Evolutionary conservation across 2,888 invertebrate genomes (phyloP).

Genomic region (Pelosia muscerda): DNA sequence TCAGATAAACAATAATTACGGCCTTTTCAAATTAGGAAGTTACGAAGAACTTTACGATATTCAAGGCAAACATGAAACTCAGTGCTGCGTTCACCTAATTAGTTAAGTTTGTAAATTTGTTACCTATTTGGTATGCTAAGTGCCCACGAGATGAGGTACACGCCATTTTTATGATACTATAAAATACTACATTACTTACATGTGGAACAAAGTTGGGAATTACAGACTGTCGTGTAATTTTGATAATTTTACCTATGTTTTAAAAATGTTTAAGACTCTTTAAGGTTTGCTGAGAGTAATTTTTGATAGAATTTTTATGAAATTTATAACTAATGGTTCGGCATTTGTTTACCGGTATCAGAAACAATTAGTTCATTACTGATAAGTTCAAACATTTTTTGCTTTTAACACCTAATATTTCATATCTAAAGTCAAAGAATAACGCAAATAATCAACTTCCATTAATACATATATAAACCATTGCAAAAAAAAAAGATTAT

Average conservation of each 20-base stretch:
- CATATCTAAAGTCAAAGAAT: too few relatives aligned
- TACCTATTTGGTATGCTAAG: slow-evolving; percentile 84
- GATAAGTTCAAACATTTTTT: too few relatives aligned
- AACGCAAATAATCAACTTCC: not conserved
- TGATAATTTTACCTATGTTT: not conserved
- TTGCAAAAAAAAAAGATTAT: not conserved
- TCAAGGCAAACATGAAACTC: slow-evolving; percentile 78
- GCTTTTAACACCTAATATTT: too few relatives aligned
- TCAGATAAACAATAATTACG: slow-evolving; percentile 74
- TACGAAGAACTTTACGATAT: slow-evolving; percentile 70
- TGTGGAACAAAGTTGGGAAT: slow-evolving; percentile 2
- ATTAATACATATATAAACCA: not conserved
- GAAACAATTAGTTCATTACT: too few relatives aligned
- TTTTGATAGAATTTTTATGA: not conserved
- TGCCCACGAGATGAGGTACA: slow-evolving; percentile 63
- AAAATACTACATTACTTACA: slow-evolving; percentile 52
- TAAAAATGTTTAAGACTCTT: too few relatives aligned
- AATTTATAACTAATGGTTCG: too few relatives aligned
- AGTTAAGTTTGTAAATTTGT: slow-evolving; percentile 83
- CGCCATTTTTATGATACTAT: slow-evolving; percentile 59
- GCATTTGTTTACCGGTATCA: too few relatives aligned
- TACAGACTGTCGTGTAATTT: slow-evolving; percentile 5
- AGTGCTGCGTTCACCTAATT: slow-evolving; percentile 74
- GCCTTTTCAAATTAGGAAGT: slow-evolving; percentile 76
- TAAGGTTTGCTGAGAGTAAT: not conserved